A percentile compares a stretch with the other conserved stretches of the same genome.
These are phyloP conservation scores for Physeter macrocephalus DNA, from an alignment of 2,113 vertebrate species.

Conservation along the genomic window DNA sequence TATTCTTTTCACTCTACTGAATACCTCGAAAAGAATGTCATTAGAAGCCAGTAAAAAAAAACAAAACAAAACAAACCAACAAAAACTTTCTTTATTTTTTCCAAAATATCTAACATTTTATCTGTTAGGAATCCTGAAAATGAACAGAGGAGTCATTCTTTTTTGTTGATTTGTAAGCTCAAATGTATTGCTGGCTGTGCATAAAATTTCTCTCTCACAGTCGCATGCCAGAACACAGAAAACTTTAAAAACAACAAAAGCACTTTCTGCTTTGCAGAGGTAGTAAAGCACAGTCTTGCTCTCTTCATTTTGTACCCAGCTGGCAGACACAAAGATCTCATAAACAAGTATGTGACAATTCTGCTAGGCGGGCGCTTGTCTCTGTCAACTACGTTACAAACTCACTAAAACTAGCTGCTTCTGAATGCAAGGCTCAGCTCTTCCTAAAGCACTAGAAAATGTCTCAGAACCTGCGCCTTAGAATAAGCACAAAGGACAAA, in stretches of 20 bases:
- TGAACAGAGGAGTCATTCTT: neutral
- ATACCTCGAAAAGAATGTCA: neutral
- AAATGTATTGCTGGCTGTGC: neutral
- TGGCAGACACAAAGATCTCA: slow-evolving; percentile 21
- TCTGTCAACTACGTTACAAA: neutral
- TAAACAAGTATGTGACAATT: slow-evolving; percentile 23
- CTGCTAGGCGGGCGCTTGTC: neutral
- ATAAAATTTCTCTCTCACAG: neutral
- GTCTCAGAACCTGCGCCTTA: neutral
- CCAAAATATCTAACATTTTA: neutral
- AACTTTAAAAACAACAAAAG: neutral
- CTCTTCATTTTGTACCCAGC: neutral
- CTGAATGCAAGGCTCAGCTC: neutral
- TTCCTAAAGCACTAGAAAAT: neutral
- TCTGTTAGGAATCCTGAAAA: neutral
- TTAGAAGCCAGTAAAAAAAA: neutral
- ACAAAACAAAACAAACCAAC: neutral
- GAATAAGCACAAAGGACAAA: neutral
- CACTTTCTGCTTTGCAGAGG: slow-evolving; percentile 13
- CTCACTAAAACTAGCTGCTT: neutral
- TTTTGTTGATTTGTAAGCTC: neutral
- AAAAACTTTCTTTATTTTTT: neutral
- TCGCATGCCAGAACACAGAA: neutral
- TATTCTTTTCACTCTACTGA: neutral
- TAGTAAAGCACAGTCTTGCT: neutral